Evolutionary conservation across 2,888 invertebrate genomes (phyloP), one percentile per base, ranked within the genome.

Genomic region (Kryphioiulus occultus): DNA sequence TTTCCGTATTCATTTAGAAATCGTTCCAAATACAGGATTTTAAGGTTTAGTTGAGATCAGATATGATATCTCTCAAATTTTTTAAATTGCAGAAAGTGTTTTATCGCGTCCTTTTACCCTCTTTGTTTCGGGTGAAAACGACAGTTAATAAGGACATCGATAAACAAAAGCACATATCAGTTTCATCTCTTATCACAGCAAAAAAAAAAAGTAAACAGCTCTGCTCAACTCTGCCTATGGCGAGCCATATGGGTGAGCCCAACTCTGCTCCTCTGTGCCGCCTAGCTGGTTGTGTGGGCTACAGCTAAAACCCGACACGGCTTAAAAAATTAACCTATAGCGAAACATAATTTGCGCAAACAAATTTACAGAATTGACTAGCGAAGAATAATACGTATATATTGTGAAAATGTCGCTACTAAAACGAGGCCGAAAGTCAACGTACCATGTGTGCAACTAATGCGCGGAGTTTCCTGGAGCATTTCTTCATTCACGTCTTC

Each of bases 401-500:
- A 26, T 26, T 68, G 22, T 22, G 59, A 22, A 68, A 68, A 68
- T 4, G 5, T 68, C 4, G 22, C 22, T 22, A 68, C 53, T 0
- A 22, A 44, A 68, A 22, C 10, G 22, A 26, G 22, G 22, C 19
- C 59, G 12, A 68, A 68, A 22, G 59, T 68, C 22, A 68, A 22
- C 59, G 22, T 12, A 68, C 59, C 22, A 1, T 22, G n/a, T 22
- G 22, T 9, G 22, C 59, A 68, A 68, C 22, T 22, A 26, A 22
- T 22, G 7, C 19, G 10, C 1, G 9, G 22, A 22, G 19, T 68
- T 68, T 68, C 59, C 59, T 17, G 22, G 22, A 7, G 59, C 22
- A 68, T 68, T 68, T 68, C 59, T 68, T 68, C 59, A 68, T 68
- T 68, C 59, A 68, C 22, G 59, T 68, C 22, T 68, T 68, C 7